Evolutionary conservation across 2,113 vertebrate genomes (phyloP), one percentile per base, ranked within the genome.

Genomic region (Megatriorchis doriae): DNA sequence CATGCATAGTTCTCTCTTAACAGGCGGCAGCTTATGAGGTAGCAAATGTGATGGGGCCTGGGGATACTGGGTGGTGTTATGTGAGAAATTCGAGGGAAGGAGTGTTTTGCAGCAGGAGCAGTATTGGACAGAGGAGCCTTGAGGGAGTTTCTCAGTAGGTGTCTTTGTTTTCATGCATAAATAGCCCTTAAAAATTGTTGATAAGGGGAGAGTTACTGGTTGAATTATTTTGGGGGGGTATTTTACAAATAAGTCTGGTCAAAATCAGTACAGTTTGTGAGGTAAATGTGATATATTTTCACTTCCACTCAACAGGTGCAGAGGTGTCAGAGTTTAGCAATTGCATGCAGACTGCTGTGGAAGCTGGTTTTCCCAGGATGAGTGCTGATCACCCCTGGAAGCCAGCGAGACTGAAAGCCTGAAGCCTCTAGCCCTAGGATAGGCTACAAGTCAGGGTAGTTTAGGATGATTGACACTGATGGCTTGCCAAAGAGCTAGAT

Each of bases 11-110:
- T 80, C 66, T 79, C 66, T 59, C 18, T 50, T 12, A 16, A 48
- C 4, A 23, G 67, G 31, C 5, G 2, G 53, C 25, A 79, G 52
- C 19, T 20, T 32, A 25, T 25, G 55, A 81, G 50, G 65, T 7
- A 26, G 43, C 26, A 23, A 8, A n/a, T 0, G 0, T 31, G 56
- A 14, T 1, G 1, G 16, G 32, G 6, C 20, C 31, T 83, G 50
- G 32, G 56, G 9, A 5, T 68, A 1, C 21, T 34, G 59, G 4
- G 6, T 16, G 18, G 11, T 40, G 13, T 11, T 11, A 20, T 23
- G 3, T 0, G 1, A 58, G 52, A 47, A 67, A 8, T 4, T 4
- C 40, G 55, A 74, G 29, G 43, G 56, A 59, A 20, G 16, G 31
- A 20, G 1, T 32, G 8, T 38, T 63, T 45, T 86, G 47, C 43